These are phyloP conservation scores for Peribatodes rhomboidaria DNA, from an alignment of 2,888 invertebrate species.

Conservation along the genomic window DNA sequence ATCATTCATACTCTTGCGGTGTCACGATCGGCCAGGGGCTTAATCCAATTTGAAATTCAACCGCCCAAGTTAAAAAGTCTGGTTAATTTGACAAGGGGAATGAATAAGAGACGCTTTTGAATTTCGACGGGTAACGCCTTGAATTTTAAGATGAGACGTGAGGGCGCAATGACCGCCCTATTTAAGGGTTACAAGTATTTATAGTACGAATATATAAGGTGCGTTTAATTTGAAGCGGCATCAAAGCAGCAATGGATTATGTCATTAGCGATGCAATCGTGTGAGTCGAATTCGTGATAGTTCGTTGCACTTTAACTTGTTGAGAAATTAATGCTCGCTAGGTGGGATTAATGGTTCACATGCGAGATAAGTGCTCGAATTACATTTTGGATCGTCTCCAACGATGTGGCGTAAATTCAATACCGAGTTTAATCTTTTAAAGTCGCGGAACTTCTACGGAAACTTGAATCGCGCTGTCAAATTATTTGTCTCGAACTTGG, in stretches of 20 bases:
- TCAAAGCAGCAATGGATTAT: conserved; percentile 43
- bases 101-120: conserved; percentile 59
- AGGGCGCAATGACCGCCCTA: conserved; percentile 77
- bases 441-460: conserved; percentile 37
- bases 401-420: conserved; percentile 42
- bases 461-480: conserved; percentile 44
- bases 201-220: conserved; percentile 60
- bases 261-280: conserved; percentile 50
- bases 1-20: conserved; percentile 82
- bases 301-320: conserved; percentile 42
- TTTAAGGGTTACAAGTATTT: conserved; percentile 71
- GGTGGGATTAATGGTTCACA: conserved; percentile 25
- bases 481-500: conserved; percentile 51
- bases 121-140: conserved; percentile 67
- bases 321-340: conserved; percentile 30
- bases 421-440: conserved; percentile 47
- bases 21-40: conserved; percentile 81
- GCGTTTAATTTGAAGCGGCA: conserved; percentile 54
- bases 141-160: conserved; percentile 63
- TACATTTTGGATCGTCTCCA: conserved; percentile 44
- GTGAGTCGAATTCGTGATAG: conserved; percentile 48
- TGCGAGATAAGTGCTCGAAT: conserved; percentile 30
- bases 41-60: conserved; percentile 82
- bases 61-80: conserved; percentile 73
- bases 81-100: conserved; percentile 64